These are phyloP conservation scores for Sarcophaga subvicina DNA, from an alignment of 2,888 invertebrate species.

Conservation along the genomic window DNA sequence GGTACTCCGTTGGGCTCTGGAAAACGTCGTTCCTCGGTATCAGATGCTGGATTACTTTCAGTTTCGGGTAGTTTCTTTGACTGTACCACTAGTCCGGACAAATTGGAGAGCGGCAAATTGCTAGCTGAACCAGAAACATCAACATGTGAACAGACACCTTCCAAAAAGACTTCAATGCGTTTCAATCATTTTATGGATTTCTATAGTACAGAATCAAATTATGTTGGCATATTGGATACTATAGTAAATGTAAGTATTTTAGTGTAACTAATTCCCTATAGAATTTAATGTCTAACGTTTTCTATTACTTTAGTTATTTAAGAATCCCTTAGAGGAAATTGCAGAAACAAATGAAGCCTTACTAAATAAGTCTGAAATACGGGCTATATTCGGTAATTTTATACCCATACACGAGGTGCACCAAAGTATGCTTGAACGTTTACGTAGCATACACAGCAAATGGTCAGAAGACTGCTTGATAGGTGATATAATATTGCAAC, in stretches of 20 bases:
- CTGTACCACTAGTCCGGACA: constrained; percentile 92
- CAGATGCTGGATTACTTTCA: constrained; percentile 92
- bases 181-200: constrained; percentile 88
- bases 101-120: constrained; percentile 81
- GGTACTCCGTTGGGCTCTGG: constrained; percentile 80
- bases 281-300: not conserved
- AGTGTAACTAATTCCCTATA: not conserved
- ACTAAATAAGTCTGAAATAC: constrained; percentile 94
- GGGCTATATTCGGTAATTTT: constrained; percentile 97
- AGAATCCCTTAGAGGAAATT: constrained; percentile 94
- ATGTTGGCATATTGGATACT: constrained; percentile 96
- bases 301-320: constrained; percentile 88
- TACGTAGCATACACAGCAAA: constrained; percentile 82
- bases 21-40: constrained; percentile 93
- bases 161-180: constrained; percentile 81
- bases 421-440: constrained; percentile 86
- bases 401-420: constrained; percentile 97
- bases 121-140: constrained; percentile 75
- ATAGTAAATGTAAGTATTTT: constrained; percentile 90
- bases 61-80: constrained; percentile 95
- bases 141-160: constrained; percentile 76
- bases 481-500: constrained; percentile 93
- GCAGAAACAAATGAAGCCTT: constrained; percentile 89
- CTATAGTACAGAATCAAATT: constrained; percentile 98
- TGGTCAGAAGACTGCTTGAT: constrained; percentile 95